Percentiles rank a stretch among this genome's conserved stretches.
These are phyloP conservation scores for Dryobates pubescens DNA, from an alignment of 2,797 vertebrate genomes.

Conservation along the genomic window DNA sequence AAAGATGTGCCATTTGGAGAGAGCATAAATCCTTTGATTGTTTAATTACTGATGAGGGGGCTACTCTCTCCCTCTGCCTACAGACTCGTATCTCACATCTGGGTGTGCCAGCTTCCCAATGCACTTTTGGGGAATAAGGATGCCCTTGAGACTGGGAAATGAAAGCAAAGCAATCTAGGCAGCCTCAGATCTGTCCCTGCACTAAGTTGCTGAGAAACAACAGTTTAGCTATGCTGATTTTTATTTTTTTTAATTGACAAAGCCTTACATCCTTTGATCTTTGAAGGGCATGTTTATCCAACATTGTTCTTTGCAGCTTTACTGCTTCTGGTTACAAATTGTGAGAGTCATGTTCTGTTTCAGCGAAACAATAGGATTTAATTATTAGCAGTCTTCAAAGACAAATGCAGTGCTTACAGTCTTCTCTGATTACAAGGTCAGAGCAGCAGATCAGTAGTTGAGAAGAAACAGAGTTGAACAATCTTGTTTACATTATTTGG, in stretches of 20 bases:
- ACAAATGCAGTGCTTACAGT: background rate
- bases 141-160: constrained; percentile 29
- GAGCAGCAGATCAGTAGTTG: constrained; percentile 1
- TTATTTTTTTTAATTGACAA: constrained; percentile 47
- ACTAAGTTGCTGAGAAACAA: constrained; percentile 36
- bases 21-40: background rate
- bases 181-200: constrained; percentile 10
- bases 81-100: background rate
- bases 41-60: background rate
- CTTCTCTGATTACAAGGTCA: constrained; percentile 53
- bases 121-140: background rate
- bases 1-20: constrained; percentile 2
- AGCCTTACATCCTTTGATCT: constrained; percentile 60
- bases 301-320: constrained; percentile 55
- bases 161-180: constrained; percentile 42
- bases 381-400: constrained; percentile 69
- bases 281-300: constrained; percentile 67
- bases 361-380: constrained; percentile 68
- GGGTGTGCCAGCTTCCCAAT: constrained; percentile 38
- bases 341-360: constrained; percentile 61
- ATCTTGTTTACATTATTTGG: background rate
- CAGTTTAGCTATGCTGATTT: constrained; percentile 12
- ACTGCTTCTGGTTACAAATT: constrained; percentile 65
- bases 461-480: constrained; percentile 11
- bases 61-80: background rate